Evolutionary conservation across 2,113 vertebrate species (phyloP).

Genomic region (Amblyornis subalaris): DNA sequence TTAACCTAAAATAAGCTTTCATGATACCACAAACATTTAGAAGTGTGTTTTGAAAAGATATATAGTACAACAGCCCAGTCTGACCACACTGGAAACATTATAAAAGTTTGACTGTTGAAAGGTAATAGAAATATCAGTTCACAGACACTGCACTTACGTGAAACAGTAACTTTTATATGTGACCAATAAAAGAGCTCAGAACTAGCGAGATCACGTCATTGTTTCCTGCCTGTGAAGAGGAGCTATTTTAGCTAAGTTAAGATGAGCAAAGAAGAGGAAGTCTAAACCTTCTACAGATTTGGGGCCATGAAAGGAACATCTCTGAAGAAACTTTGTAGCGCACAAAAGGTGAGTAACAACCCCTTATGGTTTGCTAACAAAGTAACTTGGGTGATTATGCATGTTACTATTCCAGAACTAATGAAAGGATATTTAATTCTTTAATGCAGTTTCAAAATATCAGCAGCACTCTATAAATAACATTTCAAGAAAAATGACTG

Average conservation of each 20-base stretch:
- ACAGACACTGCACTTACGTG: background rate
- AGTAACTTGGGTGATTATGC: background rate
- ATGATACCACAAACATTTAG: background rate
- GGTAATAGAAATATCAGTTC: background rate
- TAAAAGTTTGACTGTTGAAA: constrained; percentile 29
- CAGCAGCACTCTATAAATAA: background rate
- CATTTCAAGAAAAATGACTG: background rate
- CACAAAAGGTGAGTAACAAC: constrained; percentile 53
- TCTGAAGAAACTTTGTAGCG: background rate
- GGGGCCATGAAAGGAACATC: constrained; percentile 11
- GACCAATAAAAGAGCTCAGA: constrained; percentile 2
- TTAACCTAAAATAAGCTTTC: background rate
- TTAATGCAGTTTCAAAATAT: background rate
- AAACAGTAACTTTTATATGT: constrained; percentile 2
- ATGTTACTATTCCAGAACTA: background rate
- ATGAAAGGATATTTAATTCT: background rate
- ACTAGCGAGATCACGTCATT: constrained; percentile 2
- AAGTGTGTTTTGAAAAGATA: background rate
- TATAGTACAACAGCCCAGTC: background rate
- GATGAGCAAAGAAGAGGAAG: constrained; percentile 36
- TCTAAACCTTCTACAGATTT: background rate
- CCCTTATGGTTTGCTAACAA: background rate
- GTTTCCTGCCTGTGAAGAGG: constrained; percentile 49
- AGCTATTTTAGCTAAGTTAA: constrained; percentile 40
- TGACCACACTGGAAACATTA: background rate